Evolutionary conservation across 23 tunicate genomes (phyloP), one percentile per base, ranked within the genome.

Genomic region (Diplosoma virens): DNA sequence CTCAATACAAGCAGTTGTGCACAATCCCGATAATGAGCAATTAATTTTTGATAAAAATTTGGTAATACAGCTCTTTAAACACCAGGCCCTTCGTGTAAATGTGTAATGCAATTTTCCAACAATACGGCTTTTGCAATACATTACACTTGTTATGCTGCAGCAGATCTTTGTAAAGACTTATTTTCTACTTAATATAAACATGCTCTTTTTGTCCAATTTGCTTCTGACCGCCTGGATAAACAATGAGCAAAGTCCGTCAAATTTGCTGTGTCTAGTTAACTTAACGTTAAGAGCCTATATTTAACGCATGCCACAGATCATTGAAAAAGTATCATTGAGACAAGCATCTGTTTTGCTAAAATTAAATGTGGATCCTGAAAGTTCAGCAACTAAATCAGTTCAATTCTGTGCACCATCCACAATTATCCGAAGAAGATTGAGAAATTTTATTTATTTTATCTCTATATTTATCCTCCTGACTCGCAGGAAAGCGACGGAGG

Each of bases 371-470:
- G 74, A 36, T 23, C 3, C 36, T 35, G 25, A 18, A 2, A 37
- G 17, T 18, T 7, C 14, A 7, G 7, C 3, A 5, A 7, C 11
- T 67, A 25, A 11, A 2, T 67, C 52, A 34, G 74, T 25, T 35
- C 74, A 67, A 5, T 29, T 7, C 7, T 67, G 52, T 21, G 24
- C 3, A 17, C 25, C 3, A 2, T 67, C 52, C 5, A 36, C 3
- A 67, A 17, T 5, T 67, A 17, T 35, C 50, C 2, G 74, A 67
- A 25, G 25, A 63, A 35, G 52, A 18, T 67, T 23, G 28, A 11
- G 74, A 67, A 26, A 67, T 67, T 67, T 67, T 67, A 52, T 34
- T 37, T n/a, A n/a, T n/a, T n/a, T n/a, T n/a, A n/a, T n/a, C n/a
- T n/a, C n/a, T n/a, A n/a, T n/a, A n/a, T n/a, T n/a, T n/a, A n/a